Conservation (phyloP, 2,113 vertebrate species). For the Setophaga petechia region DNA sequence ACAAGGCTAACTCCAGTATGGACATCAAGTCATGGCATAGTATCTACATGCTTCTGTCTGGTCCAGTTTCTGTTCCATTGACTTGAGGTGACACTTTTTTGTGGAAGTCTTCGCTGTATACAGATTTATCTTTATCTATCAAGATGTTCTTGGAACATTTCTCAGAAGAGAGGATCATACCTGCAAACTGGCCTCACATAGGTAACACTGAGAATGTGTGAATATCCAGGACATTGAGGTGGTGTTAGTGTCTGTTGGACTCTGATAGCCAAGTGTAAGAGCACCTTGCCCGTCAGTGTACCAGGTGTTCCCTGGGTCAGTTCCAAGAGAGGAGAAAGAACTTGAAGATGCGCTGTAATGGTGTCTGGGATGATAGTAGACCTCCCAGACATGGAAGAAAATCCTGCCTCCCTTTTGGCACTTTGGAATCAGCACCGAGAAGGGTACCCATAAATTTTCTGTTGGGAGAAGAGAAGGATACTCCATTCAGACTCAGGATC, state of each 20-base stretch:
- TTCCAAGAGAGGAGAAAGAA: slow-evolving; percentile 61
- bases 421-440: slow-evolving; percentile 60
- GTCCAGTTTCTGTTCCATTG: slow-evolving; percentile 45
- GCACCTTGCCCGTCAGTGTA: slow-evolving; percentile 40
- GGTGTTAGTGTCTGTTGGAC: slow-evolving; percentile 55
- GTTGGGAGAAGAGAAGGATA: slow-evolving; percentile 64
- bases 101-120: slow-evolving; percentile 30
- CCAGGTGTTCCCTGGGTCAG: slow-evolving; percentile 54
- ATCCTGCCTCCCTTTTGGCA: slow-evolving; percentile 63
- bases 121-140: slow-evolving; percentile 28
- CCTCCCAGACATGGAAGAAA: slow-evolving; percentile 55
- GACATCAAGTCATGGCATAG: slow-evolving; percentile 49
- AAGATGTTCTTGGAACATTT: slow-evolving; percentile 60
- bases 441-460: slow-evolving; percentile 59
- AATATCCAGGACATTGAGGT: slow-evolving; percentile 54
- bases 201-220: slow-evolving; percentile 49
- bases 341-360: slow-evolving; percentile 43
- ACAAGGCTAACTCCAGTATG: slow-evolving; percentile 44
- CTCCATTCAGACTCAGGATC: slow-evolving; percentile 67
- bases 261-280: slow-evolving; percentile 55
- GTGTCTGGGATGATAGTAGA: slow-evolving; percentile 57
- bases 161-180: slow-evolving; percentile 41
- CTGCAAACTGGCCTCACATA: slow-evolving; percentile 35
- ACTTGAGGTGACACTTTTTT: slow-evolving; percentile 34
- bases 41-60: slow-evolving; percentile 34